Conservation (phyloP, 2,113 vertebrate species). For the Bos indicus region DNA sequence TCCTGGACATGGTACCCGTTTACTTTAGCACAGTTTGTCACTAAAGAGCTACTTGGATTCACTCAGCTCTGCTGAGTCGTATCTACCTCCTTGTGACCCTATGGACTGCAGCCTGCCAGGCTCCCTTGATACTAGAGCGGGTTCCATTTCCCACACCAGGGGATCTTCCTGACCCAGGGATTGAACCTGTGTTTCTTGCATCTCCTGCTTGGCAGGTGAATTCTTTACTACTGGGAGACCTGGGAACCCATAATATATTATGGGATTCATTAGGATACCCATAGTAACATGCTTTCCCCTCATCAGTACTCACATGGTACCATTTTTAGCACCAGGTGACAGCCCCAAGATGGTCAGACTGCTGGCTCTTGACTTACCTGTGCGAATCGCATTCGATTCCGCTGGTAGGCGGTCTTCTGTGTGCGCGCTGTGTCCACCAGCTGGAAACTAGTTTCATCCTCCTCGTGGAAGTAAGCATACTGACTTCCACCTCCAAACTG, state of each 20-base stretch:
- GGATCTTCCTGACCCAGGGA: background rate
- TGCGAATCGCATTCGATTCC: conserved; percentile 97
- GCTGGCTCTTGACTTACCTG: conserved; percentile 82
- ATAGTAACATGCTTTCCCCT: rapidly evolving
- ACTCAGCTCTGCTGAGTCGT: background rate
- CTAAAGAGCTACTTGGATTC: background rate
- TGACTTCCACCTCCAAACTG: conserved; percentile 98
- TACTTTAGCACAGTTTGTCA: background rate
- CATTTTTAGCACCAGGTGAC: background rate
- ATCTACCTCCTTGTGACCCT: background rate
- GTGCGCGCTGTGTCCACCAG: conserved; percentile 97
- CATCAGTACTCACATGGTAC: background rate
- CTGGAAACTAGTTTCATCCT: conserved; percentile 98
- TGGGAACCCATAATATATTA: background rate
- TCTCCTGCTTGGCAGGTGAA: background rate
- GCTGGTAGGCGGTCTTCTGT: conserved; percentile 98
- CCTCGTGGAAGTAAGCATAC: conserved; percentile 98
- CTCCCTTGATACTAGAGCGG: background rate
- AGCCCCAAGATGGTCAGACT: background rate
- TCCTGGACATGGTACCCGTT: background rate
- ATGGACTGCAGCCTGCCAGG: background rate
- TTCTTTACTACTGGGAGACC: background rate
- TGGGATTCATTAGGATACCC: background rate
- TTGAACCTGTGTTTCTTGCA: background rate
- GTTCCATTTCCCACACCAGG: background rate